Base-by-base conservation (phyloP, 2,113 vertebrate species). In the Phaetusa simplex region DNA sequence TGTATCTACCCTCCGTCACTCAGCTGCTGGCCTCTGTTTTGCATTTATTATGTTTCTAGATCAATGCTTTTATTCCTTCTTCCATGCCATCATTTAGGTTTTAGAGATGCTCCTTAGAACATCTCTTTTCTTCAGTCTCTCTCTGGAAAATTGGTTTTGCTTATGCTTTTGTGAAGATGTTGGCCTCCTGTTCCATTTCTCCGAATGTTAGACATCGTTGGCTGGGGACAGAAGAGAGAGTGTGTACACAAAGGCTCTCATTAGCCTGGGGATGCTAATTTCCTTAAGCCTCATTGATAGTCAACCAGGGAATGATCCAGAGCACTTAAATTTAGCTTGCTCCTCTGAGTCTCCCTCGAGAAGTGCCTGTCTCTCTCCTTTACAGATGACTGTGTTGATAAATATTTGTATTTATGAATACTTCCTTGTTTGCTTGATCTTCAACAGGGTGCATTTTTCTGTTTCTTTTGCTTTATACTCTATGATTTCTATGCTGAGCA, bases 321-420 rank as follows among this genome's bases (percentile, higher is more conserved):
- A 90, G 85, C 53, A 73, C 85, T 95, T 85, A 77, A 72, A 93
- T 89, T 77, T 73, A 90, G 16, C 34, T 85, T 91, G 22, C 24
- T 85, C 17, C 50, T 80, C 73, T 30, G 30, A 88, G 53, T 43
- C 30, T 95, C 85, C 66, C 90, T 91, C 1, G 4, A 82, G 93
- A 93, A 88, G 66, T n/a, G 62, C 72, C 56, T 93, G 40, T 96
- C 82, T 87, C 72, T 93, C 47, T 80, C 71, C 66, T n/a, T 23
- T 80, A 73, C 53, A 65, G 84, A 82, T 76, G 40, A 87, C 62
- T 90, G 26, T 8, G 3, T 30, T 70, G 90, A 92, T 92, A 97
- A 95, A 90, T 92, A 96, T 94, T 96, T 96, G 82, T 86, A 74
- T 88, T 92, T 85, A 78, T 86, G 71, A 80, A 69, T 42, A 53